Base-by-base conservation (phyloP, 2,113 vertebrate genomes). In the Lucifuga dentata region DNA sequence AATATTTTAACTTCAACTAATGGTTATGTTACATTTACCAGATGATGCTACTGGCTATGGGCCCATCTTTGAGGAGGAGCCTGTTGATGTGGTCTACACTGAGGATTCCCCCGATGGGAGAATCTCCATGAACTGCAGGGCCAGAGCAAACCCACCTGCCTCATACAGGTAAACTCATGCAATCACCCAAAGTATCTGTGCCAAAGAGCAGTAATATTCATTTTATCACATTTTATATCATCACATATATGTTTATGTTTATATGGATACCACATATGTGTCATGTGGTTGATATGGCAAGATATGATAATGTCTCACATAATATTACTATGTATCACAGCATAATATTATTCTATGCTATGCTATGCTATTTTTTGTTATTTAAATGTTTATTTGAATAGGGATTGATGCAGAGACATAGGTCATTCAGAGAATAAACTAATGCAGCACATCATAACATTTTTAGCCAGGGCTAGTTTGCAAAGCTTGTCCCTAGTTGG, bases 51-150 rank as follows among this genome's bases (percentile, higher is more conserved):
- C 95, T 86, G 95, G 96, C 55, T 98, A 97, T 68, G 98, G 98
- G 13, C 98, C 98, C 0, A 94, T 99, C 85, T 99, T 99, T 93
- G 97, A 99, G 87, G 98, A 99, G 71, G 96, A 99, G 35, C 98
- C 98, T 3, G 92, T 97, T 40, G 95, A 99, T 85, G 96, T 97
- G 10, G 94, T 99, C 71, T 98, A 99, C 73, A 94, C 93, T 5
- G 96, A 98, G 78, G 97, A 98, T 81, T 98, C 96, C 1, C 94
- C 95, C 0, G 98, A 99, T 82, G 93, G 90, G 59, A 95, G 95
- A 74, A 95, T 99, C 74, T 96, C 97, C 21, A 95, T 99, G 90
- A 99, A 98, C 86, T 99, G 98, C 86, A 93, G 97, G 75, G 97
- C 96, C 5, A 91, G 96, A 11, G 96, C 95, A 24, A 92, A 97